Evolutionary conservation across 1,140 invertebrate genomes (phyloP), one percentile per base, ranked within the genome.

Genomic region (Nasonia longicornis): DNA sequence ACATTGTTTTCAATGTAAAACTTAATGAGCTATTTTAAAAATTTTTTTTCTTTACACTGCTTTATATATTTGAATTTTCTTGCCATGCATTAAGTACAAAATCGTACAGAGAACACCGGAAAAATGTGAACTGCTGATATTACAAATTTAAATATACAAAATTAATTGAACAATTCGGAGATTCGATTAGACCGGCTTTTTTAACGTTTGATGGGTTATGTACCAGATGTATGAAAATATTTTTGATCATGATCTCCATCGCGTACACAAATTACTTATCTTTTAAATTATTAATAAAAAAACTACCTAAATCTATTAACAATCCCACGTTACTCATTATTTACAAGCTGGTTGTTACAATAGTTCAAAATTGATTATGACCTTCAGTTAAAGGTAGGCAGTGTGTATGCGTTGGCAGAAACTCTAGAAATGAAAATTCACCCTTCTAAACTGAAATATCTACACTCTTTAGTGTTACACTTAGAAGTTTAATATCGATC

Each of bases 241-340:
- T 77, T 77, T 77, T 77, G 38, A 75, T 77, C 75, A 67, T 66
- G 67, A 42, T 20, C 35, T 77, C n/a, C 63, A 31, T 66, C 20
- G 20, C 52, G 2, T 58, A 74, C 72, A 74, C 14, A 66, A 48
- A 14, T 69, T 48, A 69, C 42, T 69, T 77, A 66, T 67, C 16
- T 38, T 35, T 22, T 66, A 77, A 22, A 75, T 63, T 64, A 73
- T 73, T 35, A 63, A 22, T 63, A 66, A 38, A 66, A 64, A 76
- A 58, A 38, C 3, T 69, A 45, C 66, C 29, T 67, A 69, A 48
- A 22, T 26, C 66, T 70, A 77, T 66, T 38, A 69, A 77, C 76
- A 69, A 67, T 69, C 66, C 63, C 64, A 45, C 66, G n/a, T 77
- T 69, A 42, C 6, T 22, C 2, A 63, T 10, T 76, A 76, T 76